phyloP scores from a whole-genome alignment of 1,140 invertebrate genomes.

The Ceratoteleas bidentatus region DNA sequence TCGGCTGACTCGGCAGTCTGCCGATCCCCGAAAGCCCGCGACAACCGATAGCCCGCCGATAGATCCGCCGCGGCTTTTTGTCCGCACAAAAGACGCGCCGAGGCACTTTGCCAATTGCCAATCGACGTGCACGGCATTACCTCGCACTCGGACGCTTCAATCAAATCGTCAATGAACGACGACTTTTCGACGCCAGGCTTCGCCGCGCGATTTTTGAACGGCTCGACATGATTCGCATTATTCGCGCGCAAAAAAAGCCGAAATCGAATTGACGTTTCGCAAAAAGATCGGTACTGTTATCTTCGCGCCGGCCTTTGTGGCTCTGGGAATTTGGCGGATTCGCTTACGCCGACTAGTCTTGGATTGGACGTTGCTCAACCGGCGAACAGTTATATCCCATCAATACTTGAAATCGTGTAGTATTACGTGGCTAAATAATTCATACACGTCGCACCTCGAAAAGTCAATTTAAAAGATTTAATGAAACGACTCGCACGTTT shows the following conservation, averaged over 20 bases:
- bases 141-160: conserved; percentile 10
- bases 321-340: conserved; percentile 7
- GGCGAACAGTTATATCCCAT: conserved; percentile 27
- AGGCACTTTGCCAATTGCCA: conserved; percentile 36
- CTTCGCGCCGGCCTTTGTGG: conserved; percentile 9
- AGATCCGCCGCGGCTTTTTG: conserved; percentile 40
- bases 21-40: conserved; percentile 33
- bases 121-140: conserved; percentile 28
- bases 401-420: conserved; percentile 20
- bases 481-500: conserved; percentile 10
- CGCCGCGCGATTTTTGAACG: too few relatives aligned
- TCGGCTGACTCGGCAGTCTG: conserved; percentile 56
- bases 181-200: too few relatives aligned
- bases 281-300: not conserved
- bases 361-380: conserved; percentile 25
- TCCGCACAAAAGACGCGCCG: conserved; percentile 28
- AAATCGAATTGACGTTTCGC: too few relatives aligned
- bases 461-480: conserved; percentile 16
- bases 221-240: too few relatives aligned
- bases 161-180: too few relatives aligned
- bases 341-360: conserved; percentile 9
- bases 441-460: not conserved
- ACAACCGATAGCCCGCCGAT: conserved; percentile 45
- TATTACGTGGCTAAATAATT: conserved; percentile 21
- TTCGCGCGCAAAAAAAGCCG: too few relatives aligned